A percentile compares a stretch with the other conserved stretches of the same genome.
These are phyloP conservation scores for Chaetodon trifasciatus DNA, from an alignment of 2,797 vertebrate genomes.

Conservation along the genomic window DNA sequence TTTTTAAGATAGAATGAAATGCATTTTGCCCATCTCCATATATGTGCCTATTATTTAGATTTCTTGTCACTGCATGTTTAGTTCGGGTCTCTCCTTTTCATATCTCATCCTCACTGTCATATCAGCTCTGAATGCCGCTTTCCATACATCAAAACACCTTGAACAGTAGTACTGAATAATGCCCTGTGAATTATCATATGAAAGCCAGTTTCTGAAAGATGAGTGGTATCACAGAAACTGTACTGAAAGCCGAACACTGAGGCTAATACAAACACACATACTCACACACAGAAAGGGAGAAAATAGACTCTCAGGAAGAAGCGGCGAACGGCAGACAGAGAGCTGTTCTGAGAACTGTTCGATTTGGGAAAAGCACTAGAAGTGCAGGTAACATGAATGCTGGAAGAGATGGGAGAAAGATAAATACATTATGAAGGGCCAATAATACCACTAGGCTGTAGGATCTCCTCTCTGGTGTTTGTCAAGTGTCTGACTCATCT, in stretches of 20 bases:
- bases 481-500: constrained; percentile 43
- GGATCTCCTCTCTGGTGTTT: constrained; percentile 31
- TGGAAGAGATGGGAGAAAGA: constrained; percentile 35
- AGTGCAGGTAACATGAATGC: constrained; percentile 10
- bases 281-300: not conserved
- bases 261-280: constrained; percentile 17
- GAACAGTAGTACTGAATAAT: constrained; percentile 45
- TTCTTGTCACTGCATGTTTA: not conserved
- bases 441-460: constrained; percentile 19
- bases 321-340: not conserved
- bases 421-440: constrained; percentile 45
- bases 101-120: constrained; percentile 21
- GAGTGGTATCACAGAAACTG: constrained; percentile 31
- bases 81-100: constrained; percentile 3
- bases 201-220: constrained; percentile 45
- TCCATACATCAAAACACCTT: constrained; percentile 53
- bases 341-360: constrained; percentile 22
- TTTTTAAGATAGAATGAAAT: constrained; percentile 1
- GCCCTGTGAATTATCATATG: constrained; percentile 55
- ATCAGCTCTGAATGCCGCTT: constrained; percentile 8
- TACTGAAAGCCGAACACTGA: constrained; percentile 12
- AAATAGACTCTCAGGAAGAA: constrained; percentile 24
- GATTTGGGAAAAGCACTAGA: constrained; percentile 25
- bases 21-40: not conserved
- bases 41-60: not conserved